phyloP scores from a whole-genome alignment of 1,140 invertebrate genomes.

The Odontomachus brunneus region DNA sequence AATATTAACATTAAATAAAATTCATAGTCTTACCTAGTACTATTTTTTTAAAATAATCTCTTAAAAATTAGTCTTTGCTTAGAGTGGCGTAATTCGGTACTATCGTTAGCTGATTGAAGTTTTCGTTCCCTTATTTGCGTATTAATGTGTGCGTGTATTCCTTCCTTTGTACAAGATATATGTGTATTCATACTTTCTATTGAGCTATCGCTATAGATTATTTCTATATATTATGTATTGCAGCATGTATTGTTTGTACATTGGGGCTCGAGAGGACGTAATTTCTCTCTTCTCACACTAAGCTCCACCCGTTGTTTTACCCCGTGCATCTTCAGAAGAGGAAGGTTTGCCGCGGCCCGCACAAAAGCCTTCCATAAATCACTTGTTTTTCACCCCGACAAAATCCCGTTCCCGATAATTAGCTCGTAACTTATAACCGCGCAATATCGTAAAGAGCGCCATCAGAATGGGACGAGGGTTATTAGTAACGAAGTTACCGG shows the following conservation, averaged over 20 bases:
- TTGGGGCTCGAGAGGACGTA: not conserved
- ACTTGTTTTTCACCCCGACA: constrained; percentile 51
- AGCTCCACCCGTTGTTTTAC: constrained; percentile 43
- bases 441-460: constrained; percentile 43
- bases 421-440: constrained; percentile 58
- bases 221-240: constrained; percentile 1
- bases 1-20: no score
- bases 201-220: not conserved
- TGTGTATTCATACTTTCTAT: no score
- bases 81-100: no score
- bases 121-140: no score
- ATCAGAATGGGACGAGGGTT: constrained; percentile 47
- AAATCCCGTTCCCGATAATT: constrained; percentile 53
- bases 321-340: constrained; percentile 32
- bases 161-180: no score
- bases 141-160: no score
- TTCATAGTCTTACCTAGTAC: no score
- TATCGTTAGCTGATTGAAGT: no score
- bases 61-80: no score
- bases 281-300: constrained; percentile 16
- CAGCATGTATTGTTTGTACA: not conserved
- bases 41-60: no score
- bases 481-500: constrained; percentile 56
- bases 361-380: constrained; percentile 55
- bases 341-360: constrained; percentile 12